phyloP scores from a whole-genome alignment of 2,888 invertebrate genomes.

The Lottia gigantea region DNA sequence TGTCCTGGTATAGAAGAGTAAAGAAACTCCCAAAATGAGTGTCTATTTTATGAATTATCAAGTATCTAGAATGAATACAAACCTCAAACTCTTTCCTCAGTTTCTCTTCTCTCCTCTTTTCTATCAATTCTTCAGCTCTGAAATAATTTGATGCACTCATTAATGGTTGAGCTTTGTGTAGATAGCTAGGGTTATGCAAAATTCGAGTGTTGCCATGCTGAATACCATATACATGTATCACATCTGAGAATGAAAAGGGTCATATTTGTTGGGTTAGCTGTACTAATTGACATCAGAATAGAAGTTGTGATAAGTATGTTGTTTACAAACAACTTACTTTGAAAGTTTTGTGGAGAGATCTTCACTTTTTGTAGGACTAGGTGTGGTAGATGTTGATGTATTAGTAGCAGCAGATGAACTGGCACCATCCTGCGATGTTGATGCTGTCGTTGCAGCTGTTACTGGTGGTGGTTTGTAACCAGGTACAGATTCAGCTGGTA shows the following conservation, averaged over 20 bases:
- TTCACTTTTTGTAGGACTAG: too few species aligned
- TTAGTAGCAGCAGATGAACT: conserved; percentile 12
- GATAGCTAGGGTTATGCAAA: too few species aligned
- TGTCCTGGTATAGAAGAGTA: too few species aligned
- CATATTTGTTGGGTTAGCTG: background rate
- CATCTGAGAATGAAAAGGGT: background rate
- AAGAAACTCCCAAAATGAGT: background rate
- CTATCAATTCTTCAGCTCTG: conserved; percentile 75
- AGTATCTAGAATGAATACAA: conserved; percentile 22
- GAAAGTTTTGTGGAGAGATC: background rate
- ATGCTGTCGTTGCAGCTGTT: conserved; percentile 22
- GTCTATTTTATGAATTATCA: background rate
- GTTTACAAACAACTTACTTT: background rate
- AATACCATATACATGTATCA: too few species aligned
- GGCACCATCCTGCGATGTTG: conserved; percentile 29
- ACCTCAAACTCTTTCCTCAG: conserved; percentile 78
- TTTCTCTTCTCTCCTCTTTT: conserved; percentile 76
- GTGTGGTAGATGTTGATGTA: background rate
- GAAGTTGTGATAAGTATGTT: background rate
- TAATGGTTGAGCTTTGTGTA: too few species aligned
- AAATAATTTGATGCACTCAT: conserved; percentile 5
- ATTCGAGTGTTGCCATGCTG: too few species aligned
- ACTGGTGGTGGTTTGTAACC: conserved; percentile 14
- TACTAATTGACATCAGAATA: background rate
- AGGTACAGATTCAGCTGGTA: too few species aligned